Percentiles rank a stretch among this genome's conserved stretches.
These are phyloP conservation scores for Tromatobia lineatoria DNA, from an alignment of 2,888 invertebrate species.

Conservation along the genomic window DNA sequence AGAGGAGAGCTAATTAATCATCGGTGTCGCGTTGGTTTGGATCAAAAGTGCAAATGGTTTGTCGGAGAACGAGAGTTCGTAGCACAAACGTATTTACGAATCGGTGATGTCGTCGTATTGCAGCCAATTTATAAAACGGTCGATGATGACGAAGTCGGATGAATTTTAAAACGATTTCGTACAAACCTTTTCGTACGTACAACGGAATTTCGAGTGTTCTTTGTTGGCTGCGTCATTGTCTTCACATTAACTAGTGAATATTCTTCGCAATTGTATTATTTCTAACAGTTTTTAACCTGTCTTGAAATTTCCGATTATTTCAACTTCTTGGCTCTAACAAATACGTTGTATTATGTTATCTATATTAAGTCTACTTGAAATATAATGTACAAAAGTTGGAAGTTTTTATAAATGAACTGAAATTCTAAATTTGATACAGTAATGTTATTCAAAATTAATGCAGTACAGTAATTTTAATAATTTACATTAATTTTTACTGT, in stretches of 20 bases:
- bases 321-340: too few relatives aligned
- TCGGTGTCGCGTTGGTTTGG: background rate
- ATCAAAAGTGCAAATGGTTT: slow-evolving; percentile 3
- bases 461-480: too few relatives aligned
- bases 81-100: slow-evolving; percentile 14
- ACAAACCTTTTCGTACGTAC: background rate
- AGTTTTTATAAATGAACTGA: too few relatives aligned
- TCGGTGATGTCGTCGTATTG: slow-evolving; percentile 1
- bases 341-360: too few relatives aligned
- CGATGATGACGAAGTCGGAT: slow-evolving; percentile 27
- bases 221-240: background rate
- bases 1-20: slow-evolving; percentile 5
- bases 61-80: background rate
- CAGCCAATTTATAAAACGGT: slow-evolving; percentile 29
- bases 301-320: too few relatives aligned
- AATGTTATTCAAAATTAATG: too few relatives aligned
- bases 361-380: too few relatives aligned
- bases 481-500: too few relatives aligned
- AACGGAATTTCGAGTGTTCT: background rate
- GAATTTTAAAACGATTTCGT: slow-evolving; percentile 32
- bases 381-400: too few relatives aligned
- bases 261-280: background rate
- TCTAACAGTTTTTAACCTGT: too few relatives aligned
- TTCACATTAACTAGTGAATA: background rate
- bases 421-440: too few relatives aligned